A percentile compares a stretch with the other conserved stretches of the same genome.
phyloP scores from a whole-genome alignment of 2,888 invertebrate genomes.

The Lasioglossum malachurum region DNA sequence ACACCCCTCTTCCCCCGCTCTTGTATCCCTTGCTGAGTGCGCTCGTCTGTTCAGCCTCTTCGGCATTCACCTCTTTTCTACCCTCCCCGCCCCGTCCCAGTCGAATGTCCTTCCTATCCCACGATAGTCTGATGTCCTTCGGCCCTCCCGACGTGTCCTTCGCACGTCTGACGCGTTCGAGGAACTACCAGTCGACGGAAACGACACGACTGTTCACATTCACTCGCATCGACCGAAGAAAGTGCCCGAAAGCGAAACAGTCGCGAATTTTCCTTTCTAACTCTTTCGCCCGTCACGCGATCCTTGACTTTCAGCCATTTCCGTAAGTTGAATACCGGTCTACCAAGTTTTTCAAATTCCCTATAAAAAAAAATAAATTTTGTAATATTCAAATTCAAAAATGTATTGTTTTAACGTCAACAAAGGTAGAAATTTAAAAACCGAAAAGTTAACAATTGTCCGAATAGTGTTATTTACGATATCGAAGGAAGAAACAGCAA shows the following conservation, averaged over 20 bases:
- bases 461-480: slow-evolving; percentile 47
- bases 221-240: slow-evolving; percentile 38
- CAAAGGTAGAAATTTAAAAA: neutral
- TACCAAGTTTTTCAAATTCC: too few species aligned
- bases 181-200: slow-evolving; percentile 15
- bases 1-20: slow-evolving; percentile 14
- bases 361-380: neutral
- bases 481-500: neutral
- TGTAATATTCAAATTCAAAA: neutral
- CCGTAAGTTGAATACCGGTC: too few species aligned
- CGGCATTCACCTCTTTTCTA: slow-evolving; percentile 57
- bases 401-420: neutral
- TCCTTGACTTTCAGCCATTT: neutral
- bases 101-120: slow-evolving; percentile 56
- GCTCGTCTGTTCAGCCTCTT: slow-evolving; percentile 74
- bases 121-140: slow-evolving; percentile 9
- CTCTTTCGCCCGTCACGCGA: neutral
- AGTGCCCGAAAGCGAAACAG: slow-evolving; percentile 70
- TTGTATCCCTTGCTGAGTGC: slow-evolving; percentile 76
- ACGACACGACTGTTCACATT: neutral
- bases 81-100: slow-evolving; percentile 23
- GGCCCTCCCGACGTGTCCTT: slow-evolving; percentile 40
- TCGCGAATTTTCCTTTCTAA: slow-evolving; percentile 66
- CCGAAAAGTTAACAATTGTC: slow-evolving; percentile 26
- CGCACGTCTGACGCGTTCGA: slow-evolving; percentile 59